Evolutionary conservation across 1,140 invertebrate species (phyloP), one percentile per base, ranked within the genome.

Genomic region (Vollenhovia emeryi): DNA sequence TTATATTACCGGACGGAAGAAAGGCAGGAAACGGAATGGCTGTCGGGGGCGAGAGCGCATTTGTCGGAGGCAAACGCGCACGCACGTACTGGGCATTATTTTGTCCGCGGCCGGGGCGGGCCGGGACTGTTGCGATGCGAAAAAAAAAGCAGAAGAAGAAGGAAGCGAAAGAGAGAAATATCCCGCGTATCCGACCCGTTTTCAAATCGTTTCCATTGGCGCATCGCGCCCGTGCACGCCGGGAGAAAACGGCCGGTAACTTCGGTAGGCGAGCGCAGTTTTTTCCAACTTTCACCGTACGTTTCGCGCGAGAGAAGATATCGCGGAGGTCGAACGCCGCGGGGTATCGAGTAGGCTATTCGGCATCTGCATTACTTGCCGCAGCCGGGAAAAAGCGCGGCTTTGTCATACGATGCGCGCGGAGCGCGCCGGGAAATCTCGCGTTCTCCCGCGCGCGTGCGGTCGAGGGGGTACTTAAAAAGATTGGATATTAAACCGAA

Each of bases 11-110:
- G 24, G 78, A 73, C 78, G 66, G 50, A 57, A 55, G 50, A 36
- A 40, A 57, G 48, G 76, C 43, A 79, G 48, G 52, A 57, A 69
- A 33, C 66, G 78, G 13, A 55, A 80, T 71, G 78, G 50, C 43
- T 43, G 66, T 40, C 36, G 50, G 36, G n/a, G 24, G 48, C 43
- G 78, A 45, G 43, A n/a, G 52, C 78, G 78, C 66, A 82, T 82
- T 82, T 82, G 78, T 82, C 78, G 66, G 50, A 43, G 43, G 66
- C 57, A 82, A 82, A 82, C 66, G 78, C 55, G 78, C 66, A 82
- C 78, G 78, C 78, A 82, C 78, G 78, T 71, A 82, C 33, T 13
- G 24, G 59, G 30, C 78, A 82, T 82, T 82, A 82, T 82, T 82
- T 82, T 36, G 78, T 82, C 50, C 36, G 50, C 52, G 43, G 33